phyloP scores from a whole-genome alignment of 1,140 invertebrate genomes.

The Melipona quadrifasciata region DNA sequence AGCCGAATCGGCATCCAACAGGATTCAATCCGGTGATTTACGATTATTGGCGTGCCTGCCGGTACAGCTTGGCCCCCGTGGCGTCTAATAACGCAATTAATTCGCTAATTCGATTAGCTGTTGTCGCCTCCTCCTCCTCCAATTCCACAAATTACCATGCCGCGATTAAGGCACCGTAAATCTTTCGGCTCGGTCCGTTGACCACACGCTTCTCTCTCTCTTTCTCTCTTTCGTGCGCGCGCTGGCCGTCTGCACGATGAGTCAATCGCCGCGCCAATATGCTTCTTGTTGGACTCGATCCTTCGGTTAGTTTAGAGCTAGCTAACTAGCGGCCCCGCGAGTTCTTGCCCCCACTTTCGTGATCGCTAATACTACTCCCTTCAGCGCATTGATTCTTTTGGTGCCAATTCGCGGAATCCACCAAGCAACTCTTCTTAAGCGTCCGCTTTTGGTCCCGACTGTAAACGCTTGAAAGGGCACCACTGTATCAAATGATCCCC shows the following conservation, averaged over 20 bases:
- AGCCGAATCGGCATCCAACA: constrained; percentile 47
- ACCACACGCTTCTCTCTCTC: neutral
- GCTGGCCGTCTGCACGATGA: neutral
- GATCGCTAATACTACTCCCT: too few relatives aligned
- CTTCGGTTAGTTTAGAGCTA: too few relatives aligned
- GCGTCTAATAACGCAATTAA: constrained; percentile 65
- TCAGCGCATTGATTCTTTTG: too few relatives aligned
- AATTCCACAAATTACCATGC: constrained; percentile 52
- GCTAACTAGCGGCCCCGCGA: too few relatives aligned
- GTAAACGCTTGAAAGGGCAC: too few relatives aligned
- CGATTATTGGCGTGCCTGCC: constrained; percentile 48
- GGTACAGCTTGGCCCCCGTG: constrained; percentile 14
- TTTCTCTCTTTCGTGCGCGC: too few relatives aligned
- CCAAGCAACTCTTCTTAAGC: too few relatives aligned
- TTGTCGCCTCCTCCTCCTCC: constrained; percentile 13
- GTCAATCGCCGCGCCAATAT: neutral
- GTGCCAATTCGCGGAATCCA: too few relatives aligned
- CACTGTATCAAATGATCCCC: too few relatives aligned
- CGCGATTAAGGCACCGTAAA: constrained; percentile 56
- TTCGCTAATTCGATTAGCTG: constrained; percentile 69
- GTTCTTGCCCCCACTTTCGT: too few relatives aligned
- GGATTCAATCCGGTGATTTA: constrained; percentile 65
- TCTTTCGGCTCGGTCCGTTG: constrained; percentile 42
- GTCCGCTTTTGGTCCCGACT: too few relatives aligned
- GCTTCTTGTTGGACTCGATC: neutral